Conservation (phyloP, 2,888 invertebrate species). For the Entomobrya proxima region DNA sequence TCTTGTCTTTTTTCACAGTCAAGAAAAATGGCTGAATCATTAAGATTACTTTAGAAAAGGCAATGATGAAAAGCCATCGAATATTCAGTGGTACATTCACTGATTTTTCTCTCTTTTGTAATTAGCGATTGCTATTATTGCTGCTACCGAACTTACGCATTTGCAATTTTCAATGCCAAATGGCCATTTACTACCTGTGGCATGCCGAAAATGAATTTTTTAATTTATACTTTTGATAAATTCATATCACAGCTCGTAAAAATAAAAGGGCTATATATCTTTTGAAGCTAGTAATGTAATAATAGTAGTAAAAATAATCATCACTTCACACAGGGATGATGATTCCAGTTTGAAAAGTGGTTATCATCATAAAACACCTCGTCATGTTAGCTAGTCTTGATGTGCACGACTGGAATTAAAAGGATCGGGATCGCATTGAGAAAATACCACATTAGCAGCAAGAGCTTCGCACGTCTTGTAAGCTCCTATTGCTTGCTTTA, state of each 20-base stretch:
- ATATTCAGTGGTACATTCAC: not conserved
- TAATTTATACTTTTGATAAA: not conserved
- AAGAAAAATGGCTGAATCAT: constrained; percentile 57
- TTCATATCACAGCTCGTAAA: not conserved
- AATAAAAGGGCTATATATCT: not conserved
- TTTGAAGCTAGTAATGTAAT: not conserved
- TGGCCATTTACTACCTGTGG: not conserved
- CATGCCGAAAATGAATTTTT: constrained; percentile 22
- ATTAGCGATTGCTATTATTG: constrained; percentile 12
- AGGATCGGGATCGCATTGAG: constrained; percentile 13
- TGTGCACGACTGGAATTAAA: constrained; percentile 65
- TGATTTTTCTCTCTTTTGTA: not conserved
- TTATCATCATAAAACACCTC: constrained; percentile 59
- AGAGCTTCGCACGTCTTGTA: not conserved
- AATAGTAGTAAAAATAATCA: constrained; percentile 49
- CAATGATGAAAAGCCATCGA: not conserved
- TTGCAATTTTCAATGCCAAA: constrained; percentile 18
- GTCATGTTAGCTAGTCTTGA: constrained; percentile 51
- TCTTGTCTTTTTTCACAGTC: not conserved
- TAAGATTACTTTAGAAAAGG: constrained; percentile 34
- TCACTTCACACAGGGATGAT: constrained; percentile 55
- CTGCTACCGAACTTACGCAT: constrained; percentile 29
- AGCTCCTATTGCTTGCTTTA: constrained; percentile 33
- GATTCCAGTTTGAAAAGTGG: constrained; percentile 63
- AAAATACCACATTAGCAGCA: constrained; percentile 10